Percentiles rank a stretch among this genome's conserved stretches.
These are phyloP conservation scores for Tetragonisca angustula DNA, from an alignment of 2,888 invertebrate species.

Conservation along the genomic window DNA sequence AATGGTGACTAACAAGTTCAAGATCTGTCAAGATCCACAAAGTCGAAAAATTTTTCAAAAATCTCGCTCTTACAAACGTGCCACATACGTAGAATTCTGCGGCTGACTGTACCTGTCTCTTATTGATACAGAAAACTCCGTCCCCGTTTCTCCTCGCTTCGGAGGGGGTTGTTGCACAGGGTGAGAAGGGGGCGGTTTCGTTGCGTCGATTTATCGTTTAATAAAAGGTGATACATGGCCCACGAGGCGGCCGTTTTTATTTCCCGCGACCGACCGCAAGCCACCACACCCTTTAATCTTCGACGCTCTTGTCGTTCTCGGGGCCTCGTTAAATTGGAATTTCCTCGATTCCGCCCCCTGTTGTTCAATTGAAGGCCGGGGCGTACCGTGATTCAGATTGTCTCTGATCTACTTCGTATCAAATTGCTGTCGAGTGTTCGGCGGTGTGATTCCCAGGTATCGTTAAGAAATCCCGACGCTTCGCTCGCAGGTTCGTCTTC, in stretches of 20 bases:
- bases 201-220: conserved; percentile 80
- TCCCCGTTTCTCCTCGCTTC: conserved; percentile 50
- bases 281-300: conserved; percentile 52
- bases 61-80: too few relatives aligned
- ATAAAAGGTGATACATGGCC: conserved; percentile 79
- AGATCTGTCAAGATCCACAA: too few relatives aligned
- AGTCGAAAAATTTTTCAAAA: too few relatives aligned
- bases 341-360: conserved; percentile 13
- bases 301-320: conserved; percentile 42
- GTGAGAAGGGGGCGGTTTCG: conserved; percentile 70
- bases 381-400: neutral
- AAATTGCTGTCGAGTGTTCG: conserved; percentile 3
- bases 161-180: conserved; percentile 8
- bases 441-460: neutral
- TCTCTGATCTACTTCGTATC: neutral
- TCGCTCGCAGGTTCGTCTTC: too few relatives aligned
- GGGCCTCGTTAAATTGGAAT: conserved; percentile 48
- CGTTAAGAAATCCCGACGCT: neutral
- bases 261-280: conserved; percentile 41
- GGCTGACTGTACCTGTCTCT: neutral
- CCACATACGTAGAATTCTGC: too few relatives aligned
- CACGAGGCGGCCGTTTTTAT: conserved; percentile 55
- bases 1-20: too few relatives aligned
- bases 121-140: conserved; percentile 37
- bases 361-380: neutral